phyloP scores from a whole-genome alignment of 2,113 vertebrate genomes.

The Channa maculata region DNA sequence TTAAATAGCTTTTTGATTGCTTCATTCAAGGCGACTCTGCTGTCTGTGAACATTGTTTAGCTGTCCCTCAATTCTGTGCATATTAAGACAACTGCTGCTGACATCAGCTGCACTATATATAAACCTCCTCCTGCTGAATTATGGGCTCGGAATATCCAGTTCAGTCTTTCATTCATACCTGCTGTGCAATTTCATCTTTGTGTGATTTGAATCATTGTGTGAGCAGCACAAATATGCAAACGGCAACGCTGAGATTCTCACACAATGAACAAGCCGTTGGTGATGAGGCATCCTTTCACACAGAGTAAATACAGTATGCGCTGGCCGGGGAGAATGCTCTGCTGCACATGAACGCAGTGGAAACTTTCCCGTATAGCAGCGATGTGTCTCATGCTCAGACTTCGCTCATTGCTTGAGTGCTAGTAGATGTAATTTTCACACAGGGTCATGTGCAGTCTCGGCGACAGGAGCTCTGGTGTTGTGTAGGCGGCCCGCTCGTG shows the following conservation, averaged over 20 bases:
- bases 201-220: slow-evolving; percentile 22
- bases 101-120: slow-evolving; percentile 10
- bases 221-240: slow-evolving; percentile 16
- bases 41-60: not conserved
- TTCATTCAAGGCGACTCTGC: not conserved
- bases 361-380: not conserved
- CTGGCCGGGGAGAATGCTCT: not conserved
- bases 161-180: not conserved
- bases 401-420: not conserved
- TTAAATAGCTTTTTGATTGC: slow-evolving; percentile 2
- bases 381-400: not conserved
- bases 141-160: slow-evolving; percentile 12
- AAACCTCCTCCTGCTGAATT: slow-evolving; percentile 15
- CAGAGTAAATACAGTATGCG: not conserved
- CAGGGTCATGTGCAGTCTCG: not conserved
- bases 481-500: not conserved
- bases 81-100: slow-evolving; percentile 20
- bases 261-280: not conserved
- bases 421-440: not conserved
- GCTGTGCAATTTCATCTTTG: slow-evolving; percentile 1
- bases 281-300: too few species aligned
- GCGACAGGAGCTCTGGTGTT: not conserved
- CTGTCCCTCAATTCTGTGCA: slow-evolving; percentile 6
- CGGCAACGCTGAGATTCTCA: not conserved
- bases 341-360: not conserved